phyloP scores from a whole-genome alignment of 2,888 invertebrate species.

The Dasypolia templi region DNA sequence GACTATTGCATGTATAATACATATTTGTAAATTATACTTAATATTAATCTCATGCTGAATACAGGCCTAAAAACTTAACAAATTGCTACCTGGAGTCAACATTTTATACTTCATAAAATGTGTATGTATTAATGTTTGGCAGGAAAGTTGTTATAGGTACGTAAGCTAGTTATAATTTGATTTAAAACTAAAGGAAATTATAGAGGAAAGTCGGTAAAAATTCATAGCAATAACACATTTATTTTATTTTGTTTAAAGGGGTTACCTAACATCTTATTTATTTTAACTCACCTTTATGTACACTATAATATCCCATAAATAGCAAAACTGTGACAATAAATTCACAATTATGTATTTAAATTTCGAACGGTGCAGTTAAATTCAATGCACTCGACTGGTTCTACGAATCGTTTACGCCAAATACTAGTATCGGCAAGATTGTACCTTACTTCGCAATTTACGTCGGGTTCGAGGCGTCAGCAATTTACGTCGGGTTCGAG shows the following conservation, averaged over 20 bases:
- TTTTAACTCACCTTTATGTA: background rate
- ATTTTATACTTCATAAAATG: background rate
- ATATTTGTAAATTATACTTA: background rate
- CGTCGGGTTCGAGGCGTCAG: slow-evolving; percentile 47
- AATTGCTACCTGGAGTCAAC: background rate
- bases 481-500: slow-evolving; percentile 49
- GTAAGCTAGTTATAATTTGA: background rate
- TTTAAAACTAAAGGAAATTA: background rate
- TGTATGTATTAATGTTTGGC: background rate
- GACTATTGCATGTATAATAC: background rate
- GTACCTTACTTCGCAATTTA: slow-evolving; percentile 33
- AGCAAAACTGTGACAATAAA: background rate
- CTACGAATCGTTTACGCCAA: slow-evolving; percentile 11
- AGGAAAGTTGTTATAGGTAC: background rate
- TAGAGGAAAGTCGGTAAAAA: background rate
- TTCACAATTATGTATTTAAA: slow-evolving; percentile 4
- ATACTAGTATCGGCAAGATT: slow-evolving; percentile 24
- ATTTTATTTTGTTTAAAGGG: background rate
- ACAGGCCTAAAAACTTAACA: background rate
- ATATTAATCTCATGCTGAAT: background rate
- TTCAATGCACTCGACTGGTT: slow-evolving; percentile 5
- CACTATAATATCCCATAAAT: background rate
- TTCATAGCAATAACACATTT: background rate
- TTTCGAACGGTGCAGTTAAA: background rate
- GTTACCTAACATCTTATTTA: background rate